A percentile compares a stretch with the other conserved stretches of the same genome.
These are phyloP conservation scores for Thaumetopoea pityocampa DNA, from an alignment of 1,140 invertebrate genomes.

Conservation along the genomic window DNA sequence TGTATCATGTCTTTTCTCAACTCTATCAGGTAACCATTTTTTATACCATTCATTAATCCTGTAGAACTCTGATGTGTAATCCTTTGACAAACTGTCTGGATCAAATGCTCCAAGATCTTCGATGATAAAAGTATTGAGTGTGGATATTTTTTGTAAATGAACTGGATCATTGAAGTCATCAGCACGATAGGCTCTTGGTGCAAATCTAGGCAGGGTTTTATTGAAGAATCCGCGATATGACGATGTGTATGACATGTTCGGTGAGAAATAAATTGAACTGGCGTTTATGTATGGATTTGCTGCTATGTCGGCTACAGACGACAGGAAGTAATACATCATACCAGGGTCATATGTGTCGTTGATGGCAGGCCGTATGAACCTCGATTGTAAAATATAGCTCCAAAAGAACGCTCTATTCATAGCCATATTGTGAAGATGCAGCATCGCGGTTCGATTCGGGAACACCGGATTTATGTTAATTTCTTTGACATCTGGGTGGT, in stretches of 20 bases:
- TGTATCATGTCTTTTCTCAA: slow-evolving; percentile 89
- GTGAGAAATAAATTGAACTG: slow-evolving; percentile 95
- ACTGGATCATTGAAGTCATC: slow-evolving; percentile 97
- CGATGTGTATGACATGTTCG: slow-evolving; percentile 95
- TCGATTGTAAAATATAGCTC: slow-evolving; percentile 95
- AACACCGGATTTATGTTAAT: slow-evolving; percentile 96
- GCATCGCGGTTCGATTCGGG: slow-evolving; percentile 93
- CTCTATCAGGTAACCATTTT: slow-evolving; percentile 91
- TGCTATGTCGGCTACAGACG: slow-evolving; percentile 95
- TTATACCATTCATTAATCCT: slow-evolving; percentile 96
- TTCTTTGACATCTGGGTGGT: slow-evolving; percentile 95
- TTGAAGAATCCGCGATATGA: slow-evolving; percentile 98
- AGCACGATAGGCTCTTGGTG: slow-evolving; percentile 91
- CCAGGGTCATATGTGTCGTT: slow-evolving; percentile 96
- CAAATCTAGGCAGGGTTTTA: slow-evolving; percentile 96
- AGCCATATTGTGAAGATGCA: slow-evolving; percentile 97
- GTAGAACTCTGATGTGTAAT: slow-evolving; percentile 95
- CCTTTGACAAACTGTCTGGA: slow-evolving; percentile 82
- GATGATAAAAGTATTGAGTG: slow-evolving; percentile 90
- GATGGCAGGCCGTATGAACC: slow-evolving; percentile 91
- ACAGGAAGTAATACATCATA: slow-evolving; percentile 98
- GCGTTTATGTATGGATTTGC: slow-evolving; percentile 95
- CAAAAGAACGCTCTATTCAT: slow-evolving; percentile 95
- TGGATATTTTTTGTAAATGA: slow-evolving; percentile 93
- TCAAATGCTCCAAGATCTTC: slow-evolving; percentile 90